These are phyloP conservation scores for Caenorhabditis japonica DNA, from an alignment of 2,888 invertebrate species.

Conservation along the genomic window DNA sequence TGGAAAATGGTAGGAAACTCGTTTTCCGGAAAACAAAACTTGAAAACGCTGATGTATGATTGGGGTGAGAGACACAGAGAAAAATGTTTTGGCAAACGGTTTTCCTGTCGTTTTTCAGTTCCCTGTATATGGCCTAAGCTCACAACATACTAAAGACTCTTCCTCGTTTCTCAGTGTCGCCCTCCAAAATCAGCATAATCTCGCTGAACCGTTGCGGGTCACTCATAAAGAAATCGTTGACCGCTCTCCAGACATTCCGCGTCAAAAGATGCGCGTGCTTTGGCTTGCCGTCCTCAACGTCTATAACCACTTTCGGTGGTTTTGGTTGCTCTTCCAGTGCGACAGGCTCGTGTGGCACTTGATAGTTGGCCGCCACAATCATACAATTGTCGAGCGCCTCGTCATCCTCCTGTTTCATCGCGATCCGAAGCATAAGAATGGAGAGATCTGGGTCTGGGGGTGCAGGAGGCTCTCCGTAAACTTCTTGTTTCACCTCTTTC, in stretches of 20 bases:
- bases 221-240: slow-evolving; percentile 13
- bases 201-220: slow-evolving; percentile 20
- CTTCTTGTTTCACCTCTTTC: background rate
- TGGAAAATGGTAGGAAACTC: no score
- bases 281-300: background rate
- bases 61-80: no score
- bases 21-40: no score
- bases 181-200: background rate
- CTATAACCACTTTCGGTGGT: background rate
- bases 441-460: no score
- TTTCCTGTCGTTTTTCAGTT: no score
- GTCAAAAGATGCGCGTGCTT: background rate
- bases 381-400: background rate
- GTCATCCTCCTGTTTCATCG: background rate
- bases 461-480: background rate
- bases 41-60: no score
- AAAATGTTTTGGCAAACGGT: no score
- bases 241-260: background rate
- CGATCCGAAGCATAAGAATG: no score
- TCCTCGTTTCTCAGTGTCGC: slow-evolving; percentile 5
- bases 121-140: no score
- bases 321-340: background rate
- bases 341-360: background rate
- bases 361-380: slow-evolving; percentile 11
- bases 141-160: slow-evolving; percentile 28